Conservation (phyloP, 2,797 vertebrate genomes). For the Manis javanica region DNA sequence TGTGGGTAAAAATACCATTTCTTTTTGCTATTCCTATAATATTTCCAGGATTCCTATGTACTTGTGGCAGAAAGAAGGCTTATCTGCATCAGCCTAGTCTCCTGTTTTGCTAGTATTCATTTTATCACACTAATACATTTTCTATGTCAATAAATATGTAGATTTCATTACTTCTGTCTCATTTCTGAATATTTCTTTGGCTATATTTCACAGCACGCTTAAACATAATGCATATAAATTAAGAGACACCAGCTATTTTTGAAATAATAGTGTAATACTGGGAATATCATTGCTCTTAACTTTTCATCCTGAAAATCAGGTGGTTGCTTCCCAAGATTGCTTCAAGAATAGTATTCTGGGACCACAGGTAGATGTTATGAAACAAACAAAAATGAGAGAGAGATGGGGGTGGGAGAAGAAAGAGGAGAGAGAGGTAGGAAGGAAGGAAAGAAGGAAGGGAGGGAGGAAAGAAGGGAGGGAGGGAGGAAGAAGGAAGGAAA, state of each 20-base stretch:
- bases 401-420: too few relatives aligned
- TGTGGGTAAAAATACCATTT: background rate
- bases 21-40: background rate
- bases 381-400: background rate
- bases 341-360: background rate
- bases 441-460: accelerated
- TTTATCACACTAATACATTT: background rate
- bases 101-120: background rate
- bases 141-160: background rate
- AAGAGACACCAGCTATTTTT: background rate
- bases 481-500: accelerated
- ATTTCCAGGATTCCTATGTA: background rate
- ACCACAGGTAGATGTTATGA: background rate
- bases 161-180: background rate
- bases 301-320: background rate
- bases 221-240: background rate
- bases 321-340: background rate
- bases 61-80: background rate
- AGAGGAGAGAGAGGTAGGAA: accelerated
- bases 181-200: background rate
- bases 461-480: too few relatives aligned
- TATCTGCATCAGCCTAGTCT: background rate
- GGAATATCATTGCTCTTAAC: background rate
- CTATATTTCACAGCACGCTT: background rate
- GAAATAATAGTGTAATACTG: background rate